Base-by-base conservation (phyloP, 2,888 invertebrate species). In the Orchesella flavescens region DNA sequence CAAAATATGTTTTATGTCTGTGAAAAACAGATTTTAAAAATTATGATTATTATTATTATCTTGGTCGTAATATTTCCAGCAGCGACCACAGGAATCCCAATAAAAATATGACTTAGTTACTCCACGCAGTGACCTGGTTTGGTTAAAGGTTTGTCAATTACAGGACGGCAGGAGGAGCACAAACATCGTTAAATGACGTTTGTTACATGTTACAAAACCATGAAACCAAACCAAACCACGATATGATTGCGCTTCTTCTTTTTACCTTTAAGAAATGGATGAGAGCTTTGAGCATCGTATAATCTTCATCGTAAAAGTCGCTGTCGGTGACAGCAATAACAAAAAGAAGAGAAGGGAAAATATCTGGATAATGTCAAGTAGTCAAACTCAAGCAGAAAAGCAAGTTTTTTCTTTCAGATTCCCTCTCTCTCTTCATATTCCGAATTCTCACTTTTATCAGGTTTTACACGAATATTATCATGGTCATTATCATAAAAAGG, bases 241-340 rank as follows among this genome's bases (percentile, higher is more conserved):
- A n/a, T n/a, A n/a, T n/a, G 34, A 34, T 57, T 57, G 57, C 57
- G 19, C 57, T 15, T 19, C 17, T 55, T 55, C n/a, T 12, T 55
- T 55, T 5, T 5, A 46, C 13, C 46, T 7, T 34, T 2, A 34
- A 34, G 34, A 34, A 57, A 57, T 19, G 57, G 57, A 57, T 57
- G 57, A 57, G 57, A 53, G 53, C 57, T 17, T 57, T n/a, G 69
- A 73, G 44, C 75, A 65, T 75, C 75, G 23, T 65, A 59, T 66
- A 46, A 46, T 43, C 12, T 66, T 68, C 66, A 44, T 43, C 55
- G 57, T 77, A 77, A 77, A 77, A 66, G 68, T 77, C 77, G 49
- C 77, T 55, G 77, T 59, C 77, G 77, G 77, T 77, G 77, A 77
- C 77, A 77, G 77, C 57, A 68, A 77, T 77, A 77, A 77, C 77